These are phyloP conservation scores for Neoseiulus cucumeris DNA, from an alignment of 1,140 invertebrate species.

Conservation along the genomic window DNA sequence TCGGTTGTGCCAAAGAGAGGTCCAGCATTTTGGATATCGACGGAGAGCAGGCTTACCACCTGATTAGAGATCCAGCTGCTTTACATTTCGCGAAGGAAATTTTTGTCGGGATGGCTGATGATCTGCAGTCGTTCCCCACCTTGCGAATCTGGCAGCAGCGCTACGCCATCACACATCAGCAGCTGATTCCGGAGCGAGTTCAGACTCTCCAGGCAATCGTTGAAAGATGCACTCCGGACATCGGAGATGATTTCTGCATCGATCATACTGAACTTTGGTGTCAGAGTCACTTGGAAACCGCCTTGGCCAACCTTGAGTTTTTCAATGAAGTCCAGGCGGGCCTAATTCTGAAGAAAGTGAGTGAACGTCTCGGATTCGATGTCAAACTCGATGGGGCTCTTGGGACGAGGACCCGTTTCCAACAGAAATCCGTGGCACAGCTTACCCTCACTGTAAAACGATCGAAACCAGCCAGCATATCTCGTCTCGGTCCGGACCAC, in stretches of 20 bases:
- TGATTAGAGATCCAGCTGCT: slow-evolving; percentile 40
- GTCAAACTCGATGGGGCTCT: slow-evolving; percentile 47
- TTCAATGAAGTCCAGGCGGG: slow-evolving; percentile 45
- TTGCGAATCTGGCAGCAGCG: slow-evolving; percentile 51
- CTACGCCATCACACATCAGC: slow-evolving; percentile 46
- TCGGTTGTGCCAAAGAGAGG: slow-evolving; percentile 16
- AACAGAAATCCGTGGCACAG: slow-evolving; percentile 57
- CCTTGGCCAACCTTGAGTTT: slow-evolving; percentile 49
- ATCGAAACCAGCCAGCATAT: slow-evolving; percentile 23
- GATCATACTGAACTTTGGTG: slow-evolving; percentile 24
- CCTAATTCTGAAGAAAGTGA: slow-evolving; percentile 41
- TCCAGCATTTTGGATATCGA: slow-evolving; percentile 22
- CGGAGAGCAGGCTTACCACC: slow-evolving; percentile 28
- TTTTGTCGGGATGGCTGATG: slow-evolving; percentile 32
- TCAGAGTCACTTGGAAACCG: slow-evolving; percentile 49
- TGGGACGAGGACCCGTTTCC: slow-evolving; percentile 72
- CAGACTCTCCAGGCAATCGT: slow-evolving; percentile 39
- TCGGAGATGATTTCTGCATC: slow-evolving; percentile 12
- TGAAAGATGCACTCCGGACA: slow-evolving; percentile 34
- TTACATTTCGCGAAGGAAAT: slow-evolving; percentile 44
- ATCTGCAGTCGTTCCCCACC: slow-evolving; percentile 28
- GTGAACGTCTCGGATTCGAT: slow-evolving; percentile 38
- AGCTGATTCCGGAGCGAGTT: slow-evolving; percentile 46
- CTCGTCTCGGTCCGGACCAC: slow-evolving; percentile 24
- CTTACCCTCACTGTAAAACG: slow-evolving; percentile 44